Percentiles rank a stretch among this genome's conserved stretches.
phyloP scores from a whole-genome alignment of 1,140 invertebrate genomes.

The Calosoma granatense region DNA sequence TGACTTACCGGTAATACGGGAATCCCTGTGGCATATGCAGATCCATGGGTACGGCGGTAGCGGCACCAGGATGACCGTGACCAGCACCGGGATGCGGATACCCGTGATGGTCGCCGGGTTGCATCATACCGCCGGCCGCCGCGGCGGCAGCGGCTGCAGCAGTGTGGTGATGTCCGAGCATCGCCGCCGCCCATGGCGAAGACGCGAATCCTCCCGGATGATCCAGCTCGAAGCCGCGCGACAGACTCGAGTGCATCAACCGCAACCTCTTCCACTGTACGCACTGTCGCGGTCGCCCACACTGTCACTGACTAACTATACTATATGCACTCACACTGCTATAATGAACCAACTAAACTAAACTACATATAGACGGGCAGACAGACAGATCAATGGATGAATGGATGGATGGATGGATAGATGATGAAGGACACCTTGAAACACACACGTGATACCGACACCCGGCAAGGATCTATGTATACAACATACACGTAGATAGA shows the following conservation, averaged over 20 bases:
- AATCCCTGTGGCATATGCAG: slow-evolving; percentile 79
- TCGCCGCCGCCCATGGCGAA: slow-evolving; percentile 56
- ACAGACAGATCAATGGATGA: no score
- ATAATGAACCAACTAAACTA: no score
- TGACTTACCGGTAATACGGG: slow-evolving; percentile 72
- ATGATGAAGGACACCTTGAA: no score
- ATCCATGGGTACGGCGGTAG: slow-evolving; percentile 69
- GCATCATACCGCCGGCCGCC: slow-evolving; percentile 53
- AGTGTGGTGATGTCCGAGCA: slow-evolving; percentile 48
- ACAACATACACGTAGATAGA: no score
- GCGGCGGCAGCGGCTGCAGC: slow-evolving; percentile 39
- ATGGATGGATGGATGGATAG: no score
- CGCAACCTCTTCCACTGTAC: neutral
- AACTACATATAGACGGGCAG: no score
- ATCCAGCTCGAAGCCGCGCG: slow-evolving; percentile 42
- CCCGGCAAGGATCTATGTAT: no score
- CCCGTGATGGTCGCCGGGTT: slow-evolving; percentile 36
- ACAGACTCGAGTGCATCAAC: slow-evolving; percentile 41
- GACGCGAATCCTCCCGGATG: slow-evolving; percentile 56
- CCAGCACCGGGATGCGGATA: slow-evolving; percentile 18
- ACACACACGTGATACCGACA: no score
- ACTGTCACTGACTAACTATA: no score
- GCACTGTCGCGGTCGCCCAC: neutral
- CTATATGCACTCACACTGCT: no score
- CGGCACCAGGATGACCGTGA: slow-evolving; percentile 27